Conservation (phyloP, 2,797 vertebrate genomes). For the Poeciliopsis infans region DNA sequence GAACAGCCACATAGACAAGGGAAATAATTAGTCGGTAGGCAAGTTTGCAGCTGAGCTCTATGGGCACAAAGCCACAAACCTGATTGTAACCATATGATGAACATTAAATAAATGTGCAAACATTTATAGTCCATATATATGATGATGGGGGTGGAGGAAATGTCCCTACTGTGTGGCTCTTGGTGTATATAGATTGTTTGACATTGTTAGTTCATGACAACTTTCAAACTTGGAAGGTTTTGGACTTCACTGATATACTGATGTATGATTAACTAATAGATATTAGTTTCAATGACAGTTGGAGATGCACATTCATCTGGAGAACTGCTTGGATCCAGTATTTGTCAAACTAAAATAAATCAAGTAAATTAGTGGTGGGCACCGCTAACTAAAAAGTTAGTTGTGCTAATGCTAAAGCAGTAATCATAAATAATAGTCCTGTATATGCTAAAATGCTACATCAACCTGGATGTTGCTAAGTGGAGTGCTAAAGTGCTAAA, state of each 20-base stretch:
- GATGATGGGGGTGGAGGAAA: background rate
- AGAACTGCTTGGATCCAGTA: background rate
- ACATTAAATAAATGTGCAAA: background rate
- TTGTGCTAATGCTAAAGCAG: background rate
- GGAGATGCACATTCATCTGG: background rate
- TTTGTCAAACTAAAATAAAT: background rate
- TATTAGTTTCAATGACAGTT: background rate
- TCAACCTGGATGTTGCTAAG: background rate
- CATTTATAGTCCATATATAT: constrained; percentile 5
- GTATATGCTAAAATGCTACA: background rate
- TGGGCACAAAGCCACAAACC: background rate
- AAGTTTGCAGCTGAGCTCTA: constrained; percentile 18
- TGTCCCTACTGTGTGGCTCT: background rate
- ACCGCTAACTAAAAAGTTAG: background rate
- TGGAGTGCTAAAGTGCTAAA: background rate
- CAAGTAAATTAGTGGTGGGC: background rate
- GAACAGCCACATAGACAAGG: constrained; percentile 15
- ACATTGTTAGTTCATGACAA: background rate
- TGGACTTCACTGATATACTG: background rate
- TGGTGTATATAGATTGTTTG: background rate
- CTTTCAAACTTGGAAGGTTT: background rate
- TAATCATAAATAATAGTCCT: background rate
- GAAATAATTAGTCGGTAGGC: constrained; percentile 13
- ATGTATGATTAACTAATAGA: background rate
- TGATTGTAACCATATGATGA: background rate